A percentile compares a stretch with the other conserved stretches of the same genome.
phyloP scores from a whole-genome alignment of 2,888 invertebrate genomes.

The Argyresthia goedartella region DNA sequence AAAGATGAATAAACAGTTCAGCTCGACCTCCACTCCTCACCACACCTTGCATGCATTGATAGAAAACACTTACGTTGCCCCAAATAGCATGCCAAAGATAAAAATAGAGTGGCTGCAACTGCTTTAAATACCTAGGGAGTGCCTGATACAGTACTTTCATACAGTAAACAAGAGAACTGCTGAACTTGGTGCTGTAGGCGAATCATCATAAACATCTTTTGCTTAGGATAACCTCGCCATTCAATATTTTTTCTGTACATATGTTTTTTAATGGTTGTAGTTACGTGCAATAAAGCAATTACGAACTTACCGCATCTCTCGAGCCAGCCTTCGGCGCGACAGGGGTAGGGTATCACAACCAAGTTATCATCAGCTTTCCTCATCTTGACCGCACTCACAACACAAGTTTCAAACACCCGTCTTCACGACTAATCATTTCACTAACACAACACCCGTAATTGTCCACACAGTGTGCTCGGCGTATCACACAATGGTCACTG shows the following conservation, averaged over 20 bases:
- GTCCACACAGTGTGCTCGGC: not conserved
- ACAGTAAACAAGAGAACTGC: too few relatives aligned
- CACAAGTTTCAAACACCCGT: conserved; percentile 17
- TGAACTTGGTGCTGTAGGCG: too few relatives aligned
- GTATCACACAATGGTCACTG: too few relatives aligned
- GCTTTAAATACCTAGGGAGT: not conserved
- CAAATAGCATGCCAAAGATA: conserved; percentile 42
- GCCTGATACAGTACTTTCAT: too few relatives aligned
- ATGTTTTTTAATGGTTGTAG: too few relatives aligned
- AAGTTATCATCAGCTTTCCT: conserved; percentile 31
- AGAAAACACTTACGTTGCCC: conserved; percentile 37
- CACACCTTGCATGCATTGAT: not conserved
- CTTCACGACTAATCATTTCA: not conserved
- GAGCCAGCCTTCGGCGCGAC: conserved; percentile 61
- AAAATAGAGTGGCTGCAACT: conserved; percentile 20
- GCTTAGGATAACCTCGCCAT: too few relatives aligned
- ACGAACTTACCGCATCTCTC: conserved; percentile 56
- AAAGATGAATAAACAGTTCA: too few relatives aligned
- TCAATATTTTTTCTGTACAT: too few relatives aligned
- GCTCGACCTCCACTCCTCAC: not conserved
- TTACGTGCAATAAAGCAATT: too few relatives aligned
- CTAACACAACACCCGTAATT: not conserved
- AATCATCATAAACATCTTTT: too few relatives aligned
- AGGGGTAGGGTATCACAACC: conserved; percentile 51
- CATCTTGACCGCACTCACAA: conserved; percentile 31